Conservation (phyloP, 2,888 invertebrate genomes). For the Brenthis hecate region DNA sequence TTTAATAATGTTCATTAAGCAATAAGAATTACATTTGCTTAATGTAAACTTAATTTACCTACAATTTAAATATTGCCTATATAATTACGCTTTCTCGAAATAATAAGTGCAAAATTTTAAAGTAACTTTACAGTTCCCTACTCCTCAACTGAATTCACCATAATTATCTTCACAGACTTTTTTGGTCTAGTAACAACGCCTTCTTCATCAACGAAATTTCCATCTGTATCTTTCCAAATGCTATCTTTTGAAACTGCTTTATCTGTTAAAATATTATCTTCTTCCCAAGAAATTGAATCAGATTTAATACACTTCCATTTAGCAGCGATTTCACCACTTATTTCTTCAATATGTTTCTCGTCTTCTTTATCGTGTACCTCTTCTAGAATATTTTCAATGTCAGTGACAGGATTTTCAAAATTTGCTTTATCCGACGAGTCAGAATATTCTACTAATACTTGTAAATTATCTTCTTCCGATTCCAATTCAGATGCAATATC, state of each 20-base stretch:
- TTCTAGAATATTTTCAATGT: constrained; percentile 18
- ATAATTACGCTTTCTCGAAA: too few species aligned
- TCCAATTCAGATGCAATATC: constrained; percentile 31
- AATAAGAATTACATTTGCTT: too few species aligned
- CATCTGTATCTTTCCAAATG: constrained; percentile 50
- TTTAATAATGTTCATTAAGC: too few species aligned
- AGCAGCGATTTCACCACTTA: constrained; percentile 30
- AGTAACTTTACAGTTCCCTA: not conserved
- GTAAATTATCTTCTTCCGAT: constrained; percentile 24
- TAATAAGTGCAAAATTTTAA: too few species aligned
- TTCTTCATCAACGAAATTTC: constrained; percentile 54
- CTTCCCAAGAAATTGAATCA: constrained; percentile 50
- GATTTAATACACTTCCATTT: constrained; percentile 39
- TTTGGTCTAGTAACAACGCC: constrained; percentile 43
- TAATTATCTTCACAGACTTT: constrained; percentile 10
- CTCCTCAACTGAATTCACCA: not conserved
- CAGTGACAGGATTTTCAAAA: not conserved
- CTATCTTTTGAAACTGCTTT: constrained; percentile 31
- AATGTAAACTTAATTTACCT: too few species aligned
- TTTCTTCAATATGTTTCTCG: constrained; percentile 30
- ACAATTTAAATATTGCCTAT: too few species aligned
- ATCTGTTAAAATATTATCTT: constrained; percentile 41
- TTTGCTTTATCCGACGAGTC: constrained; percentile 20
- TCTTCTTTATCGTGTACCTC: constrained; percentile 23
- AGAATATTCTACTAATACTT: not conserved